Conservation (phyloP, 2,888 invertebrate genomes). For the Ptilodon capucinus region DNA sequence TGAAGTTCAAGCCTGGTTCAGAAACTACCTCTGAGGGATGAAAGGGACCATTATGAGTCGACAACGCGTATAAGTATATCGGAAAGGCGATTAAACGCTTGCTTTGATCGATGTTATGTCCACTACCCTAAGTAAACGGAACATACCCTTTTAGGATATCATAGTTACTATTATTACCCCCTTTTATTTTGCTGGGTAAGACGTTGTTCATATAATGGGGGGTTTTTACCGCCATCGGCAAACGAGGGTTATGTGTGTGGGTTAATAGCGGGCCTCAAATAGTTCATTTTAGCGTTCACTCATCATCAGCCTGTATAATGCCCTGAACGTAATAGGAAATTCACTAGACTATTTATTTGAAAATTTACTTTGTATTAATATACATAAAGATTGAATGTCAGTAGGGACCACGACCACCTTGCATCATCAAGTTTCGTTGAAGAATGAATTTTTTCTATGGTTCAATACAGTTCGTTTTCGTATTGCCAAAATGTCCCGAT, state of each 20-base stretch:
- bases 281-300: neutral
- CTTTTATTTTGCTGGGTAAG: constrained; percentile 36
- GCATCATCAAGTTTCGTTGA: no score
- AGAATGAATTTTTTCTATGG: no score
- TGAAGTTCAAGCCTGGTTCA: neutral
- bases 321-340: no score
- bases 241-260: constrained; percentile 3
- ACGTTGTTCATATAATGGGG: constrained; percentile 33
- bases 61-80: constrained; percentile 32
- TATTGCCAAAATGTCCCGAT: no score
- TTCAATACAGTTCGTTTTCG: no score
- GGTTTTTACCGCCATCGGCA: constrained; percentile 25
- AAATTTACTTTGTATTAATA: no score
- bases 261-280: neutral
- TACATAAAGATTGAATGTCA: no score
- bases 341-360: no score
- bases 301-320: no score
- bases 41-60: constrained; percentile 6
- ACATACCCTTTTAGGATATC: constrained; percentile 28
- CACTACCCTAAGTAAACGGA: constrained; percentile 39
- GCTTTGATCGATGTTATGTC: constrained; percentile 39
- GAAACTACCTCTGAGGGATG: constrained; percentile 9
- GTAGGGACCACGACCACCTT: no score
- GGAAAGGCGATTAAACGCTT: constrained; percentile 42
- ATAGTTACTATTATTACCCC: constrained; percentile 32